Evolutionary conservation across 1,140 invertebrate species (phyloP), one percentile per base, ranked within the genome.

Genomic region (Parasteatoda tepidariorum): DNA sequence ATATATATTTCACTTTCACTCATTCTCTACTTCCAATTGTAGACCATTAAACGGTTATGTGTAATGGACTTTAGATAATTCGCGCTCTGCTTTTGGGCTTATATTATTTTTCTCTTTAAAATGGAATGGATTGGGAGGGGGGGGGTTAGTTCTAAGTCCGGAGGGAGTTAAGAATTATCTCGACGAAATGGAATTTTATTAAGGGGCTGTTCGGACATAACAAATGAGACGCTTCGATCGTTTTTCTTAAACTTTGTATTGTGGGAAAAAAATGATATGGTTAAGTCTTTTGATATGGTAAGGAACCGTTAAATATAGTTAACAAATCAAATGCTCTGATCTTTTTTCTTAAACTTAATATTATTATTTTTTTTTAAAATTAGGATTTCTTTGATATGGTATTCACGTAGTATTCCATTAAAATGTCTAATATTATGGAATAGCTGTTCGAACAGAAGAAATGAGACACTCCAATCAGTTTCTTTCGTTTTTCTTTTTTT

Each of bases 61-160:
- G 31, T 74, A 74, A 74, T 61, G 22, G 55, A 74, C 55, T 74
- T 61, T 30, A 61, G 55, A 74, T 74, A 74, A 74, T 74, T 74
- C 71, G 31, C 38, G 57, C 33, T 61, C 31, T 15, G 41, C 33
- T 68, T 28, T 31, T 33, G 34, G 34, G 34, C 24, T 48, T 18
- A 22, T 48, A 68, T 68, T 68, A 68, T 68, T 68, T 68, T 38
- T 22, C 18, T 22, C 26, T 38, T 38, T 38, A 31, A 66, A 66
- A 59, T 59, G 62, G 34, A n/a, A n/a, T n/a, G n/a, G n/a, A n/a
- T n/a, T n/a, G 34, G 22, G 34, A 34, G 41, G 66, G 2, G 6
- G 41, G 31, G 41, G 28, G 41, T 71, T 55, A 55, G 54, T n/a
- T 68, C 33, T 3, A 59, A 59, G 24, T 24, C 9, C 18, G 57